These are phyloP conservation scores for Platypus cylindrus DNA, from an alignment of 2,888 invertebrate genomes.

Conservation along the genomic window DNA sequence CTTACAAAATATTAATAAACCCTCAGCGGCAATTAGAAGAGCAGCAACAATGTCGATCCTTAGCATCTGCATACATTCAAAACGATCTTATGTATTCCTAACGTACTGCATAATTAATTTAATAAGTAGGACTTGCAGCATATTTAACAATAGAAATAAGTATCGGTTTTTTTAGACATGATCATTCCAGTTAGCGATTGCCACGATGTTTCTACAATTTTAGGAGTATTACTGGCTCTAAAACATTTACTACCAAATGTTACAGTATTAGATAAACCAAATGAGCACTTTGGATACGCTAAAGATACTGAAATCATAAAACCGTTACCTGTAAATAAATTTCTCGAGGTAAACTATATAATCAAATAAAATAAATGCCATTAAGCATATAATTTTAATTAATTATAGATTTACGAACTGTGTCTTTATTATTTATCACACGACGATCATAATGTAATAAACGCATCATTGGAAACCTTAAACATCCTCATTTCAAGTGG, in stretches of 20 bases:
- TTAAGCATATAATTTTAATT: too few relatives aligned
- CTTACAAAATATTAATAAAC: slow-evolving; percentile 46
- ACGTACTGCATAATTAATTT: slow-evolving; percentile 52
- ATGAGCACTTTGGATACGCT: slow-evolving; percentile 18
- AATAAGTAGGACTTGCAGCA: slow-evolving; percentile 36
- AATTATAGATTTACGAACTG: slow-evolving; percentile 61
- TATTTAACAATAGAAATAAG: slow-evolving; percentile 1
- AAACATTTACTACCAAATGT: slow-evolving; percentile 49
- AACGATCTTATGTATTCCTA: slow-evolving; percentile 55
- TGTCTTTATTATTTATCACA: slow-evolving; percentile 58
- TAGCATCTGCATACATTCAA: slow-evolving; percentile 63
- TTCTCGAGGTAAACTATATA: slow-evolving; percentile 19
- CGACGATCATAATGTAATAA: slow-evolving; percentile 76
- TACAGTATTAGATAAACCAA: slow-evolving; percentile 19
- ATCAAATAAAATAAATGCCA: too few relatives aligned
- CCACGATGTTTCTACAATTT: slow-evolving; percentile 38
- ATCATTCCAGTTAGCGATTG: slow-evolving; percentile 29
- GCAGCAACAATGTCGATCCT: slow-evolving; percentile 72
- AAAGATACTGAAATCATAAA: slow-evolving; percentile 26
- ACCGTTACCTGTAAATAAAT: slow-evolving; percentile 16
- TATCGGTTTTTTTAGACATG: slow-evolving; percentile 25
- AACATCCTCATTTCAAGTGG: slow-evolving; percentile 46
- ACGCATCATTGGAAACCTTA: slow-evolving; percentile 71
- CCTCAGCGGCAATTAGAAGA: slow-evolving; percentile 65
- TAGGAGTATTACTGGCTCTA: slow-evolving; percentile 55